phyloP scores from a whole-genome alignment of 1,140 invertebrate species.

The Pantala flavescens region DNA sequence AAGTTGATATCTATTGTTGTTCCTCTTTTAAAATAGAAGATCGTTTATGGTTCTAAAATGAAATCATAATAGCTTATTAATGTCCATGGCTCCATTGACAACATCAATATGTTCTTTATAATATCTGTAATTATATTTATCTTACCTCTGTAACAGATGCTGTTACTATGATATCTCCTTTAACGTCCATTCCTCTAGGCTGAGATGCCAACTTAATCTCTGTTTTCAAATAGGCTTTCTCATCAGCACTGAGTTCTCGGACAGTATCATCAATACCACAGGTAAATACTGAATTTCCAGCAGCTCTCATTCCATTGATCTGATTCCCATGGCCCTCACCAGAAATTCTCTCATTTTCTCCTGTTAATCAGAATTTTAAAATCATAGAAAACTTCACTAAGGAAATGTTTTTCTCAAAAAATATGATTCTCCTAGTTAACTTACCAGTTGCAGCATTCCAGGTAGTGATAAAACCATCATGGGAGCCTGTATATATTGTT shows the following conservation, averaged over 20 bases:
- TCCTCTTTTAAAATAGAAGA: no score
- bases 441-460: conserved; percentile 71
- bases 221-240: conserved; percentile 52
- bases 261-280: conserved; percentile 86
- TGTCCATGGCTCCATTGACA: no score
- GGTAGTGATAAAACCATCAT: conserved; percentile 79
- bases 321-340: conserved; percentile 90
- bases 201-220: conserved; percentile 76
- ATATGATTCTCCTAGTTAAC: no score
- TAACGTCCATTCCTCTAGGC: conserved; percentile 71
- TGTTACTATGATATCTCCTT: conserved; percentile 59
- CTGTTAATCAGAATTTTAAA: conserved; percentile 28
- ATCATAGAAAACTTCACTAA: no score
- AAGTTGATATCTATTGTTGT: no score
- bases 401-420: no score
- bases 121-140: conserved; percentile 17
- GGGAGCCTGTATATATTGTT: conserved; percentile 83
- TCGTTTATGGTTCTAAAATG: no score
- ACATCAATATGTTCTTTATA: no score
- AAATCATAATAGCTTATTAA: no score
- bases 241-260: conserved; percentile 52
- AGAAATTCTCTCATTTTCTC: conserved; percentile 63
- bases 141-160: conserved; percentile 75
- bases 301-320: conserved; percentile 74
- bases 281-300: conserved; percentile 63